Conservation (phyloP, 1,140 invertebrate species). For the Scaptodrosophila lebanonensis region DNA sequence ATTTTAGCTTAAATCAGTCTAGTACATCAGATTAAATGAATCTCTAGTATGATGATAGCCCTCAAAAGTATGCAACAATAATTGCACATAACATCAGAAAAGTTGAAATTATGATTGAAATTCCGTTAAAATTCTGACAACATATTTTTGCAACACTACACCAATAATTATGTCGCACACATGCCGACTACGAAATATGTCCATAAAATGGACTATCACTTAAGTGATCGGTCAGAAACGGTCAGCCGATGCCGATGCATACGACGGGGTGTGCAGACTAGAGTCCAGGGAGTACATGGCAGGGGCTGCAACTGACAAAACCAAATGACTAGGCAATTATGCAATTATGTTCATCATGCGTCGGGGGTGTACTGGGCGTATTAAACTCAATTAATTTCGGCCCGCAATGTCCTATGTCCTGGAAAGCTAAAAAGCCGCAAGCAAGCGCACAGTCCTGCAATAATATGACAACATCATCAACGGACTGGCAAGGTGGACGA, state of each 20-base stretch:
- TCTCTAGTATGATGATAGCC: too few relatives aligned
- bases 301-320: slow-evolving; percentile 54
- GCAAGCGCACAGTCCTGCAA: slow-evolving; percentile 8
- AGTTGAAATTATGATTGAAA: slow-evolving; percentile 27
- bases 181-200: slow-evolving; percentile 57
- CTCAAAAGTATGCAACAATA: slow-evolving; percentile 39
- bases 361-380: slow-evolving; percentile 26
- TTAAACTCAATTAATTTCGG: slow-evolving; percentile 57
- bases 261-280: too few relatives aligned
- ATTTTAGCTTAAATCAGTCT: not conserved
- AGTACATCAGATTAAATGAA: too few relatives aligned
- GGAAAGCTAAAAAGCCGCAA: slow-evolving; percentile 15
- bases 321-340: slow-evolving; percentile 68
- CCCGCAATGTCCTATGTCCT: slow-evolving; percentile 31
- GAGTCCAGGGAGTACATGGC: slow-evolving; percentile 7
- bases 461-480: slow-evolving; percentile 60
- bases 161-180: slow-evolving; percentile 67
- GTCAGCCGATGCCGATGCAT: not conserved
- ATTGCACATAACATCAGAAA: slow-evolving; percentile 17
- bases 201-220: slow-evolving; percentile 69
- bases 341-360: slow-evolving; percentile 49
- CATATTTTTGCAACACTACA: slow-evolving; percentile 46
- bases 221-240: slow-evolving; percentile 42
- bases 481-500: slow-evolving; percentile 14
- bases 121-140: slow-evolving; percentile 48